Base-by-base conservation (phyloP, 2,113 vertebrate species). In the Labrus mixtus region DNA sequence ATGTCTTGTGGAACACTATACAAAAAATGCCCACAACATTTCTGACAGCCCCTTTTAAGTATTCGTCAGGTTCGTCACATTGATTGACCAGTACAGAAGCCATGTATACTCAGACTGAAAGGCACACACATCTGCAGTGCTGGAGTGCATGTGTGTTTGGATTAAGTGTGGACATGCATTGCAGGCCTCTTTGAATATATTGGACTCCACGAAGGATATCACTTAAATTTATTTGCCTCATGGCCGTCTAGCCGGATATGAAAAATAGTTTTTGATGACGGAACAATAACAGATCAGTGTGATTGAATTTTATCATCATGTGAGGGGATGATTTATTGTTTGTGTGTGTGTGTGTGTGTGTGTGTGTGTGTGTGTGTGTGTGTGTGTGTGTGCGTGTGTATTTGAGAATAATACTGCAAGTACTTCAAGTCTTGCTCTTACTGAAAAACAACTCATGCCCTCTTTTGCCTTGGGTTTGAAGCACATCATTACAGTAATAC, bases 61-160 rank as follows among this genome's bases (percentile, higher is more conserved):
- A 25, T 62, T 56, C 37, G 60, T 83, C 58, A 29, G 64, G 64
- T 81, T 81, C 78, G 59, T 89, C 53, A 68, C 46, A 69, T 58
- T 54, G 62, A 82, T 67, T 71, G 68, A 61, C 71, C n/a, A 13
- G 60, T 71, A 43, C 61, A 72, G 46, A 78, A 33, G 10, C 61
- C 72, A 64, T 56, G 43, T 75, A 48, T 54, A 61, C 51, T 48
- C 13, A 33, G 25, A 54, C 45, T 66, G 37, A 62, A 70, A 73
- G 54, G 37, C 68, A 70, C 41, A 67, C 15, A 64, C 51, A 46
- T 62, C 45, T 11, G 10, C 70, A 84, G 56, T 46, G 1, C 13
- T 39, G 22, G 33, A 51, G 37, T 46, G 60, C 23, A 54, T 74
- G 37, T 67, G 62, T 74, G 50, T 41, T 63, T 53, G 41, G 59